These are phyloP conservation scores for Ceriagrion tenellum DNA, from an alignment of 2,888 invertebrate genomes.

Conservation along the genomic window DNA sequence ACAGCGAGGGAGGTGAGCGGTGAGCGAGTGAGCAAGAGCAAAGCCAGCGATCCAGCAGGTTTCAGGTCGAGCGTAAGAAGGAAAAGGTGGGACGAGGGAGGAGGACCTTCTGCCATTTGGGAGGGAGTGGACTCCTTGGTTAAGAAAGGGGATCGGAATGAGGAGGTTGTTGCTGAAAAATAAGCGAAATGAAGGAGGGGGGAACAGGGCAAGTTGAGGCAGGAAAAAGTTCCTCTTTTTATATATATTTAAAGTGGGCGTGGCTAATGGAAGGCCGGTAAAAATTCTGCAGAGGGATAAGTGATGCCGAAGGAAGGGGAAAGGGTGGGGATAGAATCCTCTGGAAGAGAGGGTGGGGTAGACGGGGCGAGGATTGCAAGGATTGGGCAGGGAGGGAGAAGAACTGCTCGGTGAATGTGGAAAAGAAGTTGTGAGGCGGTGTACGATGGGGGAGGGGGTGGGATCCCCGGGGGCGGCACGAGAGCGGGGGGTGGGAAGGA, in stretches of 20 bases:
- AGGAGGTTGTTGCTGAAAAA: slow-evolving; percentile 28
- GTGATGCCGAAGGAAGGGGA: slow-evolving; percentile 15
- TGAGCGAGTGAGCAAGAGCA: not conserved
- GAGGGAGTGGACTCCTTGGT: not conserved
- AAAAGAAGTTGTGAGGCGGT: not conserved
- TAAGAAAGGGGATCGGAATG: not conserved
- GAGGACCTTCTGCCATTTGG: not conserved
- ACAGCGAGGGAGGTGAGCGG: not conserved
- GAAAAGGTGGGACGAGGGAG: not conserved
- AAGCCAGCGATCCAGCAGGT: not conserved
- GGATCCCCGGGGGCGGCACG: not conserved
- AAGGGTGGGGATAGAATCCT: not conserved
- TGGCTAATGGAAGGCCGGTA: slow-evolving; percentile 52
- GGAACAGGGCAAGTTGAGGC: not conserved
- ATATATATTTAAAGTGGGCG: slow-evolving; percentile 38
- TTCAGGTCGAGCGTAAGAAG: not conserved
- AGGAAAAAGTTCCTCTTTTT: not conserved
- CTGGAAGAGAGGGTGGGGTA: not conserved
- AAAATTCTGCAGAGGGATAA: slow-evolving; percentile 46
- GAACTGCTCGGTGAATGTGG: not conserved
- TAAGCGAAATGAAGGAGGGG: not conserved
- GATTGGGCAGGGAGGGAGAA: not conserved
- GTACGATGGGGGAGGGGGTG: not conserved
- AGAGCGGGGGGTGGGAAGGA: not conserved
- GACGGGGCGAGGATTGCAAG: not conserved